These are phyloP conservation scores for Sebastes alutus DNA, from an alignment of 2,797 vertebrate species.

Conservation along the genomic window DNA sequence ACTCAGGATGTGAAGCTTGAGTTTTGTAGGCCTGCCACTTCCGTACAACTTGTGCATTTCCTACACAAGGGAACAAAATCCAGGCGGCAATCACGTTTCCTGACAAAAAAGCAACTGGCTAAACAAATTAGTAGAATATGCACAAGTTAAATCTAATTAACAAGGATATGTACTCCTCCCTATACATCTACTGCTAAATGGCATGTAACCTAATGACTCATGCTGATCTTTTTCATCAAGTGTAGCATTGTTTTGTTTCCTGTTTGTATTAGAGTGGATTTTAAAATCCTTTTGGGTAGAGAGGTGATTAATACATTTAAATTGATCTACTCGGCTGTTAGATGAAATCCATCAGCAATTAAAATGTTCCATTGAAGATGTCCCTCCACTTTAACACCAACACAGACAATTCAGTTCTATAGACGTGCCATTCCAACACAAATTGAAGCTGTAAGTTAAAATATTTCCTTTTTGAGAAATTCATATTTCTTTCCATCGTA, in stretches of 20 bases:
- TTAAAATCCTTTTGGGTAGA: background rate
- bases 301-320: background rate
- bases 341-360: conserved; percentile 1
- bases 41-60: background rate
- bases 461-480: conserved; percentile 1
- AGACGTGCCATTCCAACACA: background rate
- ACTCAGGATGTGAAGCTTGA: background rate
- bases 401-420: background rate
- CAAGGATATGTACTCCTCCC: background rate
- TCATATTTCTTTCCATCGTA: conserved; percentile 26
- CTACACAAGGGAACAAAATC: rapidly evolving
- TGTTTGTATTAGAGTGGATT: background rate
- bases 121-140: background rate
- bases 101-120: background rate
- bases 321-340: background rate
- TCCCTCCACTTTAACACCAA: background rate
- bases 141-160: background rate
- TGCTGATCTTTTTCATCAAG: background rate
- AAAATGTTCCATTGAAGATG: background rate
- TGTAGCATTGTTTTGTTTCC: background rate
- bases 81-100: background rate
- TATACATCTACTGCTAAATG: background rate
- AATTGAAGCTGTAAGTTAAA: background rate
- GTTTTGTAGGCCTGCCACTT: background rate
- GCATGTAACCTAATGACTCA: background rate